Conservation (phyloP, 1,140 invertebrate species). For the Trialeurodes vaporariorum region DNA sequence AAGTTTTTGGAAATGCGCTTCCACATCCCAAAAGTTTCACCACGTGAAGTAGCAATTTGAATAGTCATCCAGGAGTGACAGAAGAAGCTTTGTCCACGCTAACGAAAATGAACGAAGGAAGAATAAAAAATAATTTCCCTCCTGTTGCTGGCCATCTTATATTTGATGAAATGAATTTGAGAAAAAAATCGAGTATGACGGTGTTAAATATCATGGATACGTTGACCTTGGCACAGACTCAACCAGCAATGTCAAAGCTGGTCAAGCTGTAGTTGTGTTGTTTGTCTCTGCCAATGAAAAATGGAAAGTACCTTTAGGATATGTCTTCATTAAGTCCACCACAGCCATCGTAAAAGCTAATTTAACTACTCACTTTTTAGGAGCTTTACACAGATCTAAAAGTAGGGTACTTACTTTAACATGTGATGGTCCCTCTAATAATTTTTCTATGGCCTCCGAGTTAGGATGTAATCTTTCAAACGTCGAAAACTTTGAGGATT, state of each 20-base stretch:
- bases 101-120: conserved; percentile 17
- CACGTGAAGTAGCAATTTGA: conserved; percentile 32
- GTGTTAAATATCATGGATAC: neutral
- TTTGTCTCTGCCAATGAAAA: neutral
- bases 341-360: conserved; percentile 17
- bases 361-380: conserved; percentile 23
- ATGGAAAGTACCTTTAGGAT: neutral
- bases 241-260: neutral
- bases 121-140: neutral
- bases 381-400: conserved; percentile 20
- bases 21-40: conserved; percentile 32
- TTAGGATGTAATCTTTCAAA: conserved; percentile 18
- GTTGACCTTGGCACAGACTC: neutral
- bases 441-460: conserved; percentile 9
- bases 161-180: neutral
- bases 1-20: conserved; percentile 30
- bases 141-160: neutral
- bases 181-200: neutral
- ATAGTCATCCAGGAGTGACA: conserved; percentile 33
- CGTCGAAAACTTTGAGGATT: conserved; percentile 2
- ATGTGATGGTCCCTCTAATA: conserved; percentile 15
- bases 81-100: conserved; percentile 30
- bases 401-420: conserved; percentile 12
- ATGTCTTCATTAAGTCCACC: neutral
- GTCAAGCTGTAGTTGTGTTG: neutral